These are phyloP conservation scores for Epinephelus fuscoguttatus DNA, from an alignment of 2,113 vertebrate species.

Conservation along the genomic window DNA sequence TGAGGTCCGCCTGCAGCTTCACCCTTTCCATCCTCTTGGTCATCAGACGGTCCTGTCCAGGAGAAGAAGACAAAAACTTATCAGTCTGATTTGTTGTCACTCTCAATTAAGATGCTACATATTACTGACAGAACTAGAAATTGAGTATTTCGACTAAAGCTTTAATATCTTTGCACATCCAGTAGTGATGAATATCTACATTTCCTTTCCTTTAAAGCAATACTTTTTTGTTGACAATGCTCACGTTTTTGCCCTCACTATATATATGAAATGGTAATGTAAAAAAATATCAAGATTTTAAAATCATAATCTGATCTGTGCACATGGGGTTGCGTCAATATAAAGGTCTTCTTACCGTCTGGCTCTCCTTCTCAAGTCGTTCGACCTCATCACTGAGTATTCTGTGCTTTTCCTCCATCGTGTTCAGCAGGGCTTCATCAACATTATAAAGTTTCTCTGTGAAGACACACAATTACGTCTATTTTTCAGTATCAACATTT, in stretches of 20 bases:
- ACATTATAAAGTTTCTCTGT: slow-evolving; percentile 93
- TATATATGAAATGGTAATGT: not conserved
- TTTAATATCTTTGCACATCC: not conserved
- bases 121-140: not conserved
- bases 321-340: not conserved
- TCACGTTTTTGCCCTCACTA: not conserved
- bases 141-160: not conserved
- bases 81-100: not conserved
- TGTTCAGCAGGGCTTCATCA: slow-evolving; percentile 87
- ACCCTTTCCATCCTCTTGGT: slow-evolving; percentile 87
- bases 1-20: slow-evolving; percentile 90
- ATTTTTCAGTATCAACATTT: not conserved
- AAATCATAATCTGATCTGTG: not conserved
- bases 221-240: not conserved
- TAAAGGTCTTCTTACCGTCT: slow-evolving; percentile 85
- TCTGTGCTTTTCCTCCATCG: slow-evolving; percentile 86
- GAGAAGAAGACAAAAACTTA: not conserved
- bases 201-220: not conserved
- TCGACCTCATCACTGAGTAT: slow-evolving; percentile 89
- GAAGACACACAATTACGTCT: not conserved
- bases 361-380: slow-evolving; percentile 91
- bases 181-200: not conserved
- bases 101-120: not conserved
- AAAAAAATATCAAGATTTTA: not conserved
- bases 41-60: slow-evolving; percentile 90